Evolutionary conservation across 2,888 invertebrate genomes (phyloP).

Genomic region (Halictus quadricinctus): DNA sequence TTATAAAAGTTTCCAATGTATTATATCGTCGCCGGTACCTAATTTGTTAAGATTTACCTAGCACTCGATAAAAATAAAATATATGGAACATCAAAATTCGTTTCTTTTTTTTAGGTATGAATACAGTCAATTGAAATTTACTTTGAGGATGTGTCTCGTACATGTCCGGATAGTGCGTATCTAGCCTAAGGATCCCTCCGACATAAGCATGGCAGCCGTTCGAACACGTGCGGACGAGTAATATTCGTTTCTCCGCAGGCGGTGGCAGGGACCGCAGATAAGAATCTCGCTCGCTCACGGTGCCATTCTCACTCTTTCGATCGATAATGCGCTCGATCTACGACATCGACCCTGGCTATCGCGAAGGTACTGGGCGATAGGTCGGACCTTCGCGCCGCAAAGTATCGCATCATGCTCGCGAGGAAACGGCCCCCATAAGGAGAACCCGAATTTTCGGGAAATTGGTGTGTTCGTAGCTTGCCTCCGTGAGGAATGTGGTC

Average conservation of each 20-base stretch:
- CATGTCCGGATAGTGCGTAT: not conserved
- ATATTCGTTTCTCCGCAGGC: conserved; percentile 53
- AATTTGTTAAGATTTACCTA: too few relatives aligned
- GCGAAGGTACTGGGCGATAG: conserved; percentile 38
- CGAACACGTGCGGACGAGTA: conserved; percentile 63
- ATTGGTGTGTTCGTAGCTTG: not conserved
- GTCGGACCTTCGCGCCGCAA: conserved; percentile 44
- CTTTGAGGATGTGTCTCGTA: not conserved
- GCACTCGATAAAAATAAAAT: not conserved
- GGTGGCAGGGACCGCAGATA: conserved; percentile 55
- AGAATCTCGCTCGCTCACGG: conserved; percentile 58
- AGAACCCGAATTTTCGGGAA: not conserved
- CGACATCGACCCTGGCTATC: conserved; percentile 49
- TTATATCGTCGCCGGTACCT: not conserved
- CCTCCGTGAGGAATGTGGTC: not conserved
- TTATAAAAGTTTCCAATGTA: not conserved
- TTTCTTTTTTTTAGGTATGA: not conserved
- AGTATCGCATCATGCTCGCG: not conserved
- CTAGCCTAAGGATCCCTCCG: conserved; percentile 44
- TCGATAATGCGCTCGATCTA: conserved; percentile 58
- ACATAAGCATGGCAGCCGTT: conserved; percentile 45
- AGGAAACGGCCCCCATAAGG: not conserved
- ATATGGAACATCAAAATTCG: not conserved
- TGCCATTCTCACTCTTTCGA: conserved; percentile 62
- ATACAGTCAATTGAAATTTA: not conserved